Conservation (phyloP, 2,888 invertebrate species). For the Tanypteryx hageni region DNA sequence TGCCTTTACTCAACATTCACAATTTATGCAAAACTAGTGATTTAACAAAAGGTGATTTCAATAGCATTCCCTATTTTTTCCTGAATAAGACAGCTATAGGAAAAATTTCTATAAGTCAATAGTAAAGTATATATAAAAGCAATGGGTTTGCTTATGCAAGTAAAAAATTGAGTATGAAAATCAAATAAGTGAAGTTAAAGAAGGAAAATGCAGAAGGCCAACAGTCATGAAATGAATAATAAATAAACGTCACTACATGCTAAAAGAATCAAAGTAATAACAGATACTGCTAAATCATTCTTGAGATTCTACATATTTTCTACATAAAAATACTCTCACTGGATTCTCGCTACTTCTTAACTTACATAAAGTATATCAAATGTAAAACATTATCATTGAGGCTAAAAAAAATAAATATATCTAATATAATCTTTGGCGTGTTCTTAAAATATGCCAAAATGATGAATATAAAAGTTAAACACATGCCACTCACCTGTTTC, state of each 20-base stretch:
- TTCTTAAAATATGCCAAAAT: neutral
- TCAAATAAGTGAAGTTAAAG: neutral
- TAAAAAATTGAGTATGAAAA: no score
- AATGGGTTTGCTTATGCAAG: no score
- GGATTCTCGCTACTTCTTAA: neutral
- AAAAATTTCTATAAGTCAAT: no score
- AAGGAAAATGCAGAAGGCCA: neutral
- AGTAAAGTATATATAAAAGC: no score
- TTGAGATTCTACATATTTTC: no score
- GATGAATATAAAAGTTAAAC: neutral
- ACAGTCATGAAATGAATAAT: neutral
- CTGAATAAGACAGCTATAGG: no score
- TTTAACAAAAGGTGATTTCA: no score
- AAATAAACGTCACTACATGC: neutral
- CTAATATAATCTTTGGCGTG: neutral
- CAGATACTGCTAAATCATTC: neutral
- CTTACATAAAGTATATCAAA: neutral
- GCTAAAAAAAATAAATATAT: neutral
- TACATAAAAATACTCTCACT: no score
- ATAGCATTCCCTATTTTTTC: no score
- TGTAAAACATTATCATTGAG: neutral
- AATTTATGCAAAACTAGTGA: no score
- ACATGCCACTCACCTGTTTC: constrained; percentile 88
- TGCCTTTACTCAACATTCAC: no score
- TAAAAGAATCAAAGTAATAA: neutral